phyloP scores from a whole-genome alignment of 2,888 invertebrate species.

The Elgonia sp. region DNA sequence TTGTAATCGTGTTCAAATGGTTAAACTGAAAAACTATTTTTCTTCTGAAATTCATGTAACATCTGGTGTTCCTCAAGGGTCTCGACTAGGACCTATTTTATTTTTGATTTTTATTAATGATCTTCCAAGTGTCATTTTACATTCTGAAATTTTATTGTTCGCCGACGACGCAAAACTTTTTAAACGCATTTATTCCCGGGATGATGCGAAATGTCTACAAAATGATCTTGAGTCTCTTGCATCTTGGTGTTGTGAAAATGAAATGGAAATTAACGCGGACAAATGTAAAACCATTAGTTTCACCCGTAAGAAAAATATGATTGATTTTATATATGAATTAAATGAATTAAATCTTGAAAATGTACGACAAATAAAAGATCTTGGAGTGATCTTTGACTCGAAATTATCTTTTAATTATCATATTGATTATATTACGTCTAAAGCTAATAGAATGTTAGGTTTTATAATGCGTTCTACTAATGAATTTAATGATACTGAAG shows the following conservation, averaged over 20 bases:
- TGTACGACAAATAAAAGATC: background rate
- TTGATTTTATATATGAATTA: background rate
- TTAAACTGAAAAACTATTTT: background rate
- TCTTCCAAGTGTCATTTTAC: background rate
- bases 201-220: background rate
- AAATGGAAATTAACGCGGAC: background rate
- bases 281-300: slow-evolving; percentile 5
- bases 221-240: background rate
- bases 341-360: background rate
- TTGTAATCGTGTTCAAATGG: background rate
- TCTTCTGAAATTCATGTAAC: slow-evolving; percentile 1
- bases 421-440: background rate
- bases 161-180: slow-evolving; percentile 2
- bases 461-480: background rate
- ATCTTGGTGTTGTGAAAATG: background rate
- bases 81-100: background rate
- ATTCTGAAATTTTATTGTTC: background rate
- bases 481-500: background rate
- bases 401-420: slow-evolving; percentile 18
- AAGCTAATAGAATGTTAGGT: background rate
- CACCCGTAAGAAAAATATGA: background rate
- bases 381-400: slow-evolving; percentile 5
- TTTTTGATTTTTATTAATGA: slow-evolving; percentile 14
- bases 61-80: background rate
- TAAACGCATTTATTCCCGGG: background rate